A percentile compares a stretch with the other conserved stretches of the same genome.
Evolutionary conservation across 1,140 invertebrate species (phyloP).

Genomic region (Wasmannia auropunctata): DNA sequence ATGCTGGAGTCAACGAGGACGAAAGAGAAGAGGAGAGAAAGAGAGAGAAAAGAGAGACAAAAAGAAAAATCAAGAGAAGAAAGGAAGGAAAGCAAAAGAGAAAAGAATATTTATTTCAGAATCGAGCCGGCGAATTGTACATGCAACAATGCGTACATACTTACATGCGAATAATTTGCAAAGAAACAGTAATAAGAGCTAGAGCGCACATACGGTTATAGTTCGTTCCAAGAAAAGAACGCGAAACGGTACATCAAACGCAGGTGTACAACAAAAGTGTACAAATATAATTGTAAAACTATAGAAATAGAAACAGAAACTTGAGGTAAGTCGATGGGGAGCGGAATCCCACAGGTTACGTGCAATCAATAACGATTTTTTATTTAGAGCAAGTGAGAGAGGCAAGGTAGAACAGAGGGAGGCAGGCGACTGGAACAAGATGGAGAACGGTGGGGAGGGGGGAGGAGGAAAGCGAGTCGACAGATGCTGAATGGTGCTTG

Average conservation of each 20-base stretch:
- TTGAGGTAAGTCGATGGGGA: neutral
- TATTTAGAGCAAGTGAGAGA: constrained; percentile 6
- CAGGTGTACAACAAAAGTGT: neutral
- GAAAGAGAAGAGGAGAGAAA: constrained; percentile 32
- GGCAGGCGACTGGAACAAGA: neutral
- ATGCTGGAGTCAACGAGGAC: neutral
- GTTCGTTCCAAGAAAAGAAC: neutral
- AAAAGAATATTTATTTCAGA: constrained; percentile 45
- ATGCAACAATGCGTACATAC: neutral
- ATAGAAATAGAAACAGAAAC: neutral
- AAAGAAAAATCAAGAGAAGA: constrained; percentile 19
- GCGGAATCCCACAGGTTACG: neutral
- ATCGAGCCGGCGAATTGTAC: neutral
- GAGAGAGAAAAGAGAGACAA: constrained; percentile 14
- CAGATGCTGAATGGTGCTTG: constrained; percentile 70
- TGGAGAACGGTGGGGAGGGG: neutral
- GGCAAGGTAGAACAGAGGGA: neutral
- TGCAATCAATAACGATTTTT: constrained; percentile 53
- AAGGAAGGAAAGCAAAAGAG: constrained; percentile 28
- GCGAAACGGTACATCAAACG: neutral
- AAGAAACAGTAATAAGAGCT: neutral
- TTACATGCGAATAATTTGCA: neutral
- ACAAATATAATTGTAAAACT: neutral
- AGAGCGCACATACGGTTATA: no score
- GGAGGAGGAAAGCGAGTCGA: constrained; percentile 22